These are phyloP conservation scores for Fregetta grallaria DNA, from an alignment of 2,113 vertebrate species.

Conservation along the genomic window DNA sequence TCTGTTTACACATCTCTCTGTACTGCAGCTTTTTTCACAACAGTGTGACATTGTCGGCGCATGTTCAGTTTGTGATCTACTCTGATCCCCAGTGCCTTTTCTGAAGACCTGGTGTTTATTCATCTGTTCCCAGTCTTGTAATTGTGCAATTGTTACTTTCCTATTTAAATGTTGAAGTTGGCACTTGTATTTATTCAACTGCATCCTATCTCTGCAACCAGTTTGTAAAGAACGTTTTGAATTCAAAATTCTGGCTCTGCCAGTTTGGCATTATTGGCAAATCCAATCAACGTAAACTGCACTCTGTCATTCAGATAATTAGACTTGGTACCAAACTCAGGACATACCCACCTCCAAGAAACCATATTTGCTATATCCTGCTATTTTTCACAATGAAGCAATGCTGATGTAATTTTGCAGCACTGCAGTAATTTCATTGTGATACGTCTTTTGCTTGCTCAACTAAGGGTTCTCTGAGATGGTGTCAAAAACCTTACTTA, in stretches of 20 bases:
- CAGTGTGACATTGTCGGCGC: neutral
- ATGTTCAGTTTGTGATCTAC: neutral
- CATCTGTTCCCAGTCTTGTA: neutral
- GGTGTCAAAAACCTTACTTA: neutral
- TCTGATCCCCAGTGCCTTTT: neutral
- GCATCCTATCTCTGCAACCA: slow-evolving; percentile 7
- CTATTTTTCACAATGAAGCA: neutral
- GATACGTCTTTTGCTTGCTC: neutral
- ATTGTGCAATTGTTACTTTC: neutral
- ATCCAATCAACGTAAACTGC: neutral
- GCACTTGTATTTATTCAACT: neutral
- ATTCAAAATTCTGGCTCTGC: neutral
- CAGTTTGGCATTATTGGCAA: neutral
- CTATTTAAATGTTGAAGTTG: neutral
- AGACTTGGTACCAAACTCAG: neutral
- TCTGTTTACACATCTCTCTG: neutral
- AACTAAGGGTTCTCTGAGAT: neutral
- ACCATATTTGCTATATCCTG: neutral
- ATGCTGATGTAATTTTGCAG: neutral
- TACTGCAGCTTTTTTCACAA: neutral
- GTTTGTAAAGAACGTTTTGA: neutral
- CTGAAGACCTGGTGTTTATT: neutral
- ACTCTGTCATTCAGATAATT: neutral
- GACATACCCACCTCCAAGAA: neutral
- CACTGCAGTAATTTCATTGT: neutral